phyloP scores from a whole-genome alignment of 2,113 vertebrate species.

The Oryzias melastigma region DNA sequence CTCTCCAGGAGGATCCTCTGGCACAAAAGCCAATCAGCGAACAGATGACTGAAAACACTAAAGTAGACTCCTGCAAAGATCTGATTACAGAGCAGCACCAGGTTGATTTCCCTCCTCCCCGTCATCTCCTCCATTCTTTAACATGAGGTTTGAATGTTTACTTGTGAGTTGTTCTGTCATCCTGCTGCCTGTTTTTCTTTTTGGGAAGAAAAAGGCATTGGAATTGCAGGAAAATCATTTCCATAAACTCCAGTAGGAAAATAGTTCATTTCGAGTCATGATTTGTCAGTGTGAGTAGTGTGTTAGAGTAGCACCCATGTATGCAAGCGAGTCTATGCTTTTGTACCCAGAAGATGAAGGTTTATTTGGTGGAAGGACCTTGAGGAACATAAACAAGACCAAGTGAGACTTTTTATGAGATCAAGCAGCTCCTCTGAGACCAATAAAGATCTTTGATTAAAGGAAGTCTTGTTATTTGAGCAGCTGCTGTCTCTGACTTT shows the following conservation, averaged over 20 bases:
- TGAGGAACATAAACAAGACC: slow-evolving; percentile 51
- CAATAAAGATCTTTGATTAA: slow-evolving; percentile 73
- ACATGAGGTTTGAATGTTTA: slow-evolving; percentile 16
- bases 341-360: slow-evolving; percentile 18
- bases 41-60: slow-evolving; percentile 46
- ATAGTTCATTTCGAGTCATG: too few relatives aligned
- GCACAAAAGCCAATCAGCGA: slow-evolving; percentile 11
- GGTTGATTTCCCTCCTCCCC: slow-evolving; percentile 6
- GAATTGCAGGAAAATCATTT: too few relatives aligned
- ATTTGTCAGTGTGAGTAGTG: slow-evolving; percentile 20
- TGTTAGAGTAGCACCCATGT: background rate
- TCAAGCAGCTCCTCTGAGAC: slow-evolving; percentile 49
- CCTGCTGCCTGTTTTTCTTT: background rate
- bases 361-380: slow-evolving; percentile 27
- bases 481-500: background rate
- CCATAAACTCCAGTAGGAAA: too few relatives aligned
- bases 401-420: slow-evolving; percentile 51
- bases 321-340: background rate
- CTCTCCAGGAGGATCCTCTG: background rate
- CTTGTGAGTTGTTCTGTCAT: slow-evolving; percentile 28
- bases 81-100: slow-evolving; percentile 48
- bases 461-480: slow-evolving; percentile 63
- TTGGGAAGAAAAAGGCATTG: too few relatives aligned
- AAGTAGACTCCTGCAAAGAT: slow-evolving; percentile 54
- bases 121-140: background rate